Evolutionary conservation across 2,113 vertebrate genomes (phyloP), one percentile per base, ranked within the genome.

Genomic region (Pipa parva): DNA sequence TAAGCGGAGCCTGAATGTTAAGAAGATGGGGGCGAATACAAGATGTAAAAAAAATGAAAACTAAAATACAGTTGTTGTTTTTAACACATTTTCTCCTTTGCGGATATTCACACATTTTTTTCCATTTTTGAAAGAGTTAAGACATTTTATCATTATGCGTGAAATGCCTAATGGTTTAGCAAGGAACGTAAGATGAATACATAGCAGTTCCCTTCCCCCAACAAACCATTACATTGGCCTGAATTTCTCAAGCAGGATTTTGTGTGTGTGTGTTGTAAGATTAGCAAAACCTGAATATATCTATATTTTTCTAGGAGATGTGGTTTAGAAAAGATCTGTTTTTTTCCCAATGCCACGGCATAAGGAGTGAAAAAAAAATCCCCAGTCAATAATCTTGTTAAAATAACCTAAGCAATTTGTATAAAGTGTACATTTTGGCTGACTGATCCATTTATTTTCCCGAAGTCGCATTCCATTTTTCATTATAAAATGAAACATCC

Each of bases 331-430:
- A 90, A 90, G 86, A 84, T 88, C 84, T 83, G 86, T 89, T 90
- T 89, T n/a, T n/a, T n/a, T n/a, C 84, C 88, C 83, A 86, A 88
- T 85, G 86, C 84, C 82, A 79, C 84, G 85, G 83, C 79, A 89
- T 89, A 88, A 87, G 86, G 87, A 84, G 85, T 85, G 85, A 88
- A 86, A 84, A n/a, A n/a, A n/a, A n/a, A n/a, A 87, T 84, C 88
- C 81, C 74, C 87, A 88, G 88, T 90, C 89, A 90, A 90, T 90
- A 89, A 89, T 90, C 88, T 90, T 87, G 88, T 90, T 90, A 88
- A 84, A 89, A 85, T 89, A 89, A 89, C 87, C 87, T 88, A 89
- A 89, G 87, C 85, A 90, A 89, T 90, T 89, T 90, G 89, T 89
- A 90, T 84, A 89, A 89, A 85, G 80, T 81, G 76, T 87, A 88